These are phyloP conservation scores for Clivina fossor DNA, from an alignment of 2,888 invertebrate species.

Conservation along the genomic window DNA sequence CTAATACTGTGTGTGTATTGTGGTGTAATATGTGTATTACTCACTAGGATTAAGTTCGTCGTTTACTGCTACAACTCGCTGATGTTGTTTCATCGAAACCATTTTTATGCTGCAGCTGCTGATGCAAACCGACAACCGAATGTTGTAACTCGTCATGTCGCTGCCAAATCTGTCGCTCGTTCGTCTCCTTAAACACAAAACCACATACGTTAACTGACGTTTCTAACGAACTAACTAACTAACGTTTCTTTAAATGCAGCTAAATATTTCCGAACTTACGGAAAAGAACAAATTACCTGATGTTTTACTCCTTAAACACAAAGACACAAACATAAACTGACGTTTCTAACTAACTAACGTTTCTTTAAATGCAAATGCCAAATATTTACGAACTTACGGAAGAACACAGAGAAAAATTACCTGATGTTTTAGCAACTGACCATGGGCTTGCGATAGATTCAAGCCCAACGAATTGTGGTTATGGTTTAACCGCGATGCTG, in stretches of 20 bases:
- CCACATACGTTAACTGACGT: too few relatives aligned
- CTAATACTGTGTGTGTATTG: too few relatives aligned
- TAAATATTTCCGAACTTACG: too few relatives aligned
- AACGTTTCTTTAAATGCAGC: too few relatives aligned
- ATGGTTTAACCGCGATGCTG: slow-evolving; percentile 28
- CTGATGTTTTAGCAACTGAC: slow-evolving; percentile 28
- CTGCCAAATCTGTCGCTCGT: slow-evolving; percentile 19
- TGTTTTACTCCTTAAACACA: too few relatives aligned
- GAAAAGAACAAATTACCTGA: too few relatives aligned
- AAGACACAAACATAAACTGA: too few relatives aligned
- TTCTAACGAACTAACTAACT: too few relatives aligned
- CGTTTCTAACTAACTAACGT: too few relatives aligned
- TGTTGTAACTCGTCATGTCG: slow-evolving; percentile 29
- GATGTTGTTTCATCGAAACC: slow-evolving; percentile 29
- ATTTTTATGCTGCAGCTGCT: slow-evolving; percentile 12
- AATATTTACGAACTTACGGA: too few relatives aligned
- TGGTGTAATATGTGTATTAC: slow-evolving; percentile 1
- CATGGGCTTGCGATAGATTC: slow-evolving; percentile 26
- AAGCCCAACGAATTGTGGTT: slow-evolving; percentile 22
- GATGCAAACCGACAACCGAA: slow-evolving; percentile 16
- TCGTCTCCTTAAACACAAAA: slow-evolving; percentile 21
- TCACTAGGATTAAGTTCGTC: slow-evolving; percentile 29
- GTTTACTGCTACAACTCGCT: slow-evolving; percentile 19
- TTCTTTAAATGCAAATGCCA: too few relatives aligned
- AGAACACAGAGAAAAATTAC: too few relatives aligned